Percentiles rank a stretch among this genome's conserved stretches.
phyloP scores from a whole-genome alignment of 1,140 invertebrate genomes.

The Procambarus virginalis region DNA sequence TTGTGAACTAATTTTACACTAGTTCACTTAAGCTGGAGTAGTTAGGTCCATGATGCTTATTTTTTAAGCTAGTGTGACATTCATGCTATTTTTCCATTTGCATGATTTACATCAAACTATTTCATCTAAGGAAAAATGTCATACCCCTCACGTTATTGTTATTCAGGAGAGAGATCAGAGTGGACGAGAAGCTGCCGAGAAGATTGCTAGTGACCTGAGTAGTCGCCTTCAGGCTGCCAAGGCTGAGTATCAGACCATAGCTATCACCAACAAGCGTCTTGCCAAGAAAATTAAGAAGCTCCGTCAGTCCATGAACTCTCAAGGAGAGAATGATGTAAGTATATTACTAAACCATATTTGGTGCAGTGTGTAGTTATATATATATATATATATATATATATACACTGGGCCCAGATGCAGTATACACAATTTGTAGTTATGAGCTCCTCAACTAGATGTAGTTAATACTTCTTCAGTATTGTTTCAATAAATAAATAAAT shows the following conservation, averaged over 20 bases:
- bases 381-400: neutral
- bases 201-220: slow-evolving; percentile 53
- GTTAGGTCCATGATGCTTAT: no score
- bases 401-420: no score
- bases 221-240: slow-evolving; percentile 30
- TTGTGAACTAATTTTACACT: no score
- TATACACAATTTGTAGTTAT: no score
- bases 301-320: slow-evolving; percentile 8
- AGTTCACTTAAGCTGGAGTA: no score
- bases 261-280: slow-evolving; percentile 27
- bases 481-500: no score
- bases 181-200: slow-evolving; percentile 42
- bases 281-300: slow-evolving; percentile 54
- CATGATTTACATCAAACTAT: no score
- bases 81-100: no score
- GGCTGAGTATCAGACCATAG: slow-evolving; percentile 40
- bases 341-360: neutral
- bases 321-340: slow-evolving; percentile 8
- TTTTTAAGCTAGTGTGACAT: no score
- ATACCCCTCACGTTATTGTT: neutral
- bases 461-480: no score
- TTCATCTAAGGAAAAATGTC: neutral
- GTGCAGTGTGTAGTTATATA: neutral
- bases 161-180: slow-evolving; percentile 25
- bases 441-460: no score